Percentiles rank a stretch among this genome's conserved stretches.
Evolutionary conservation across 2,797 vertebrate species (phyloP).

Genomic region (Acomys russatus): DNA sequence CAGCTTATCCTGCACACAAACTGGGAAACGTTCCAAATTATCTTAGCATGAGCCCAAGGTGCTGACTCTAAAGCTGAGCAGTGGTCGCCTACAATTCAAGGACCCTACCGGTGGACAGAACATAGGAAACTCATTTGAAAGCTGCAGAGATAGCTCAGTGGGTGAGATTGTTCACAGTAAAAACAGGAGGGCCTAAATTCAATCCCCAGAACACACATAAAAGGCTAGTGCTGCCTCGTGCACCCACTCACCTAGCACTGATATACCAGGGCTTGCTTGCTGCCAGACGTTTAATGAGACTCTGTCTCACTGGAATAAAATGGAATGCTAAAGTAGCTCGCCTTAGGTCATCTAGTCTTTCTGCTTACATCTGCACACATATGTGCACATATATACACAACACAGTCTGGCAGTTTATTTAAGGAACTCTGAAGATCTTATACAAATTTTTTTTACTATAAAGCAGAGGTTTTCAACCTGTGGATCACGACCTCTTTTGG

Average conservation of each 20-base stretch:
- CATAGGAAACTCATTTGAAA: background rate
- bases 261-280: accelerated
- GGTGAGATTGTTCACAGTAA: background rate
- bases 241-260: background rate
- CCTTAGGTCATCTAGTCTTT: background rate
- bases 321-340: background rate
- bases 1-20: background rate
- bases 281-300: background rate
- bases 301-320: background rate
- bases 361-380: background rate
- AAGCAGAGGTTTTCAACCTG: background rate
- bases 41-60: background rate
- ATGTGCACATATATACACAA: background rate
- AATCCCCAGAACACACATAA: background rate
- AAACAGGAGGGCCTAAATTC: background rate
- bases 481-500: background rate
- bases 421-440: background rate
- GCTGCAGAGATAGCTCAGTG: background rate
- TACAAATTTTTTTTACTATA: background rate
- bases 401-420: constrained; percentile 60
- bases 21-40: constrained; percentile 78
- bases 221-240: background rate
- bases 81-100: background rate
- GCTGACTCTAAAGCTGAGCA: background rate
- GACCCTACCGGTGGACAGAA: constrained; percentile 2